Conservation (phyloP, 2,888 invertebrate genomes). For the Cyrtodaria siliqua region DNA sequence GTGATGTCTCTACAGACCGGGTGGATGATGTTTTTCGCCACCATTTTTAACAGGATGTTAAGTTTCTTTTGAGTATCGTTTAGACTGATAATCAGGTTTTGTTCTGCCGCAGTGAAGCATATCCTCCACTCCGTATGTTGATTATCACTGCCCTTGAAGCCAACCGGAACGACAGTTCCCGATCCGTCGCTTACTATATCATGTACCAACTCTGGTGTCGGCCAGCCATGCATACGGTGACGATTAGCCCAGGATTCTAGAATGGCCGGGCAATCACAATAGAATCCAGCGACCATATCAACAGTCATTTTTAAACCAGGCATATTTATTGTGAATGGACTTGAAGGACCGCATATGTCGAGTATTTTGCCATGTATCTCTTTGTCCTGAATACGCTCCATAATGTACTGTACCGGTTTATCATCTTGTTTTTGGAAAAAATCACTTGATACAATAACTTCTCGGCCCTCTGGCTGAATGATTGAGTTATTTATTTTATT, state of each 20-base stretch:
- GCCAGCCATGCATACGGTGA: not conserved
- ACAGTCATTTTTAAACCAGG: no score
- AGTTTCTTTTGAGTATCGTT: constrained; percentile 11
- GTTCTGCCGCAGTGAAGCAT: not conserved
- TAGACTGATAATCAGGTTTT: not conserved
- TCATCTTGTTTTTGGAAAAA: no score
- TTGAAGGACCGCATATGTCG: no score
- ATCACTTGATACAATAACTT: no score
- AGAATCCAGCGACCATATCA: no score
- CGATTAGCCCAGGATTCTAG: not conserved
- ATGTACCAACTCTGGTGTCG: not conserved
- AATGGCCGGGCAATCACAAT: not conserved
- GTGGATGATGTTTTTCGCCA: not conserved
- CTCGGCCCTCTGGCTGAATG: no score
- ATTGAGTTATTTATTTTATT: no score
- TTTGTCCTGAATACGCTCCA: no score
- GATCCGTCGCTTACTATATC: not conserved
- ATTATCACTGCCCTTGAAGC: not conserved
- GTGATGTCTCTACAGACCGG: not conserved
- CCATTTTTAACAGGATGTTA: not conserved
- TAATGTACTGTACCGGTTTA: no score
- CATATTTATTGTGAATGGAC: no score
- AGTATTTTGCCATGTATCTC: no score
- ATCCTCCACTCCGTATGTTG: constrained; percentile 1
- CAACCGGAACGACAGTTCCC: not conserved